Evolutionary conservation across 2,888 invertebrate genomes (phyloP), one percentile per base, ranked within the genome.

Genomic region (Morpho achilles): DNA sequence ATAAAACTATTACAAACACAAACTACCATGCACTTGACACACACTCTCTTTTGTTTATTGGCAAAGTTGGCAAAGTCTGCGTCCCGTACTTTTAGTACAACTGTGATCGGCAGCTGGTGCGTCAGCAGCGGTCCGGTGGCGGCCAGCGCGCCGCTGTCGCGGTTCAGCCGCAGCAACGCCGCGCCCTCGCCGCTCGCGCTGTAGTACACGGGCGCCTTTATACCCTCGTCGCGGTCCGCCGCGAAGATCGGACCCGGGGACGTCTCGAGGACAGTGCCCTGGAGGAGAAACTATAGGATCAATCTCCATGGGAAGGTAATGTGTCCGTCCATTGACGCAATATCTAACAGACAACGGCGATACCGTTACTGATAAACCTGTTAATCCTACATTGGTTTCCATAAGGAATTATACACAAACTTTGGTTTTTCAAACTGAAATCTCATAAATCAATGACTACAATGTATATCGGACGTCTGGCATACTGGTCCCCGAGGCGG

Each of bases 191-290:
- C 61, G 47, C 53, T 55, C 50, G 50, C 60, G 94, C 93, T 89
- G 83, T 95, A 96, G 69, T 92, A 91, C 49, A 96, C 92, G 0
- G 94, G 93, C 0, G 96, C 94, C 69, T 93, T 94, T 68, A 96
- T 95, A 39, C 96, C 96, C 45, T 91, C 75, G 73, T 96, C 96
- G 78, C 97, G 97, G 84, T 98, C 98, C 42, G 92, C 87, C 0
- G 97, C 97, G 53, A 92, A 91, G 5, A 97, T 93, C 1, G 94
- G 93, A 9, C 94, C 93, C 0, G 97, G 97, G 8, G 92, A 92
- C 39, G 95, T 92, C 60, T 87, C 87, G 47, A 98, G 79, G 44
- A 92, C 82, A 0, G 93, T 91, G 23, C 94, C 94, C 92, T 94
- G 75, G 2, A 72, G 62, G 9, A 8, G 8, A 47, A 1, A 53